These are phyloP conservation scores for Dallia pectoralis DNA, from an alignment of 2,797 vertebrate genomes.

Conservation along the genomic window DNA sequence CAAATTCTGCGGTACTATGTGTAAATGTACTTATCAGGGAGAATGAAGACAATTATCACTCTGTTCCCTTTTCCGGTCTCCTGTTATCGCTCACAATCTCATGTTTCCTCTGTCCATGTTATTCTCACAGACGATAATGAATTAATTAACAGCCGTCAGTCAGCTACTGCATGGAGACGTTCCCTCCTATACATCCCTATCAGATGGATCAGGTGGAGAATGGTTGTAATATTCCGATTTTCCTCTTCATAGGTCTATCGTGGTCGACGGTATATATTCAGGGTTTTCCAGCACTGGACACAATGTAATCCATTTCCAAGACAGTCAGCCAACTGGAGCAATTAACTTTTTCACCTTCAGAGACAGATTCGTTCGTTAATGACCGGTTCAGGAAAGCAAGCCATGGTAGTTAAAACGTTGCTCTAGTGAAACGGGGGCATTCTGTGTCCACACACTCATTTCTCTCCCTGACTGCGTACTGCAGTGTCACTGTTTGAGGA, in stretches of 20 bases:
- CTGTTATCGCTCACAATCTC: too few relatives aligned
- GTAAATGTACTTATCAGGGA: too few relatives aligned
- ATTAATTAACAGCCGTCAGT: background rate
- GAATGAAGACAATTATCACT: too few relatives aligned
- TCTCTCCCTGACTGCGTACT: background rate
- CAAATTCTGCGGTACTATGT: too few relatives aligned
- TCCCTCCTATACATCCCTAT: background rate
- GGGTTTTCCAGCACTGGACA: background rate
- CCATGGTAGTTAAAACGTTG: background rate
- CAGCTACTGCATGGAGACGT: background rate
- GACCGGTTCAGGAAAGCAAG: background rate
- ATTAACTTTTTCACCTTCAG: background rate
- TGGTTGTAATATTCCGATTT: background rate
- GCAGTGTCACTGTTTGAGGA: background rate
- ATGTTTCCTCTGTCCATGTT: background rate
- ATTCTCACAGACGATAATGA: background rate
- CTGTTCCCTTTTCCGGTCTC: too few relatives aligned
- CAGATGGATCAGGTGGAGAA: background rate
- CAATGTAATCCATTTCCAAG: background rate
- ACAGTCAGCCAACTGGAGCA: background rate
- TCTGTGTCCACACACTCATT: background rate
- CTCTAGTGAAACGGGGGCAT: background rate
- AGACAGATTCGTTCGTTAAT: background rate
- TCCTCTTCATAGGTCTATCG: background rate
- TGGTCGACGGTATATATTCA: background rate